phyloP scores from a whole-genome alignment of 2,113 vertebrate genomes.

The Oryzias javanicus region DNA sequence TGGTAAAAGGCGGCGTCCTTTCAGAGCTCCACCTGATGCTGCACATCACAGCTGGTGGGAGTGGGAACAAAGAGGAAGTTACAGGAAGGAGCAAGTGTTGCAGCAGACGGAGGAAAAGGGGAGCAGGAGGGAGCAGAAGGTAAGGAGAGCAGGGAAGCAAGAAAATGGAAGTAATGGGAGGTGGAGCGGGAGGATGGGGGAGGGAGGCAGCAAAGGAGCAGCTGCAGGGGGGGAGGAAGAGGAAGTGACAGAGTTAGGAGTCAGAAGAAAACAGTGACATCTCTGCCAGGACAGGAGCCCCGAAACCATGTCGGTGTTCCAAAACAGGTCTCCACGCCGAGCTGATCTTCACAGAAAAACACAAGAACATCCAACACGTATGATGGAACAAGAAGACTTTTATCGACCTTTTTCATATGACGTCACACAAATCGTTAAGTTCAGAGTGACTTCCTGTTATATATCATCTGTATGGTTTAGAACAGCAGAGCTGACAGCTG shows the following conservation, averaged over 20 bases:
- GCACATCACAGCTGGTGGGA: background rate
- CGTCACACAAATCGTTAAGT: no score
- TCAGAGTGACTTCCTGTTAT: no score
- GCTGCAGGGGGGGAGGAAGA: constrained; percentile 29
- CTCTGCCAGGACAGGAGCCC: background rate
- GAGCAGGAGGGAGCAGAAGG: background rate
- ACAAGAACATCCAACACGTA: no score
- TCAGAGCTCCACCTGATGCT: constrained; percentile 1
- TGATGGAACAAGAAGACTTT: no score
- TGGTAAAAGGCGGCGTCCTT: background rate
- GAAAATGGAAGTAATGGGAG: background rate
- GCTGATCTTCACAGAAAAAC: no score
- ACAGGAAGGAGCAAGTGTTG: background rate
- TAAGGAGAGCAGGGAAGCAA: background rate
- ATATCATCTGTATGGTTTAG: no score
- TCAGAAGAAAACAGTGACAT: constrained; percentile 36
- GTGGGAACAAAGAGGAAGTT: background rate
- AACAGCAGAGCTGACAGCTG: no score
- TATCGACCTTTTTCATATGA: no score
- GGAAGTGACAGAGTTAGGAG: constrained; percentile 35
- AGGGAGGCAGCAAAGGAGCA: constrained; percentile 28
- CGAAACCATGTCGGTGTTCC: background rate
- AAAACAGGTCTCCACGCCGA: no score
- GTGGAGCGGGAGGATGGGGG: background rate
- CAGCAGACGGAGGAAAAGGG: background rate